Percentiles rank a stretch among this genome's conserved stretches.
Conservation (phyloP, 2,113 vertebrate species). For the Urocitellus parryii region DNA sequence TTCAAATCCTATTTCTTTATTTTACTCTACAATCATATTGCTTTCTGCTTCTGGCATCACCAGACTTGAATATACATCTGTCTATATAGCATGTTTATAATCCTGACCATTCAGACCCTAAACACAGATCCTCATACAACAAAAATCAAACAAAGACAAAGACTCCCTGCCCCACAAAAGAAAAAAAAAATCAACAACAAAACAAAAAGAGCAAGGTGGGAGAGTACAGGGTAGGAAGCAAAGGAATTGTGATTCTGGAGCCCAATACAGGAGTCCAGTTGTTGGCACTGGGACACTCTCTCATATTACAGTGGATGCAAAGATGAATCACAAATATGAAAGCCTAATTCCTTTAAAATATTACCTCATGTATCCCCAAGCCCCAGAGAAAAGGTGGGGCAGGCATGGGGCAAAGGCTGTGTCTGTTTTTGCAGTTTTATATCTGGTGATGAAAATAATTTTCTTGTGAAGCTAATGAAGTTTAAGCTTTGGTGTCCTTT, state of each 20-base stretch:
- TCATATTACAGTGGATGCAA: neutral
- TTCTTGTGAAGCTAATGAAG: neutral
- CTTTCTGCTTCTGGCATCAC: neutral
- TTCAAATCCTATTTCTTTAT: slow-evolving; percentile 50
- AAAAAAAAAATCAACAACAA: neutral
- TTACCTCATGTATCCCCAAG: neutral
- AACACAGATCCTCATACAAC: neutral
- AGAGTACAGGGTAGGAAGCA: neutral
- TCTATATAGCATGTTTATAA: neutral
- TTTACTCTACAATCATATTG: neutral
- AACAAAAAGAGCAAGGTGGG: neutral
- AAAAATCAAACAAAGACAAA: slow-evolving; percentile 16
- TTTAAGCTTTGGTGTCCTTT: neutral
- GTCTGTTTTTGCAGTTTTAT: neutral
- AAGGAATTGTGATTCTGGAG: neutral
- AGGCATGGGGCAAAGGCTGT: neutral
- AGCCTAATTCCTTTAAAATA: neutral
- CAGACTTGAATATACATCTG: neutral
- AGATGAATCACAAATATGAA: neutral
- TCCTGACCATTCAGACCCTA: slow-evolving; percentile 33
- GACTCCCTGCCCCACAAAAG: no score
- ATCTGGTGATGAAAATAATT: neutral
- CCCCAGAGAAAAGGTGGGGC: neutral
- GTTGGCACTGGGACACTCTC: neutral
- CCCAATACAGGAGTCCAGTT: neutral